These are phyloP conservation scores for Myotis pilosus DNA, from an alignment of 2,797 vertebrate genomes.

Conservation along the genomic window DNA sequence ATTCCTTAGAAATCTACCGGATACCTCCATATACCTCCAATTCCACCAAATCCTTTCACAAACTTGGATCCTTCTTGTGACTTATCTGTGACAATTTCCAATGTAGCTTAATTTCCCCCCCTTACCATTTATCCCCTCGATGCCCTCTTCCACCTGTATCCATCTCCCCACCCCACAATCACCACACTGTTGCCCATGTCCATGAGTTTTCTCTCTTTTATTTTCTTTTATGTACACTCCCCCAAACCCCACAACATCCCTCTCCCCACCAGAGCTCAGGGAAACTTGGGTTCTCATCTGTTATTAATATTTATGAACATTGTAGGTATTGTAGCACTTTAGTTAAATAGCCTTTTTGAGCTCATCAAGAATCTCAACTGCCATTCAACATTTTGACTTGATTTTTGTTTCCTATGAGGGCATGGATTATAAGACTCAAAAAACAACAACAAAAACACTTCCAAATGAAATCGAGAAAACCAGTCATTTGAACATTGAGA, in stretches of 20 bases:
- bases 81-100: background rate
- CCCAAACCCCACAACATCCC: background rate
- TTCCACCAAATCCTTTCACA: background rate
- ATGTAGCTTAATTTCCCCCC: background rate
- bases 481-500: background rate
- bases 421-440: background rate
- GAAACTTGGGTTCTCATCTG: background rate
- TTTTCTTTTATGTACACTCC: background rate
- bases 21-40: background rate
- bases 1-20: background rate
- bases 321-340: background rate
- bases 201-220: background rate
- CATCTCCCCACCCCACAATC: background rate
- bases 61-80: background rate
- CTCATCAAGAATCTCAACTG: background rate
- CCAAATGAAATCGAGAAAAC: background rate
- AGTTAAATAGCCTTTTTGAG: background rate
- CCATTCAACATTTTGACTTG: background rate
- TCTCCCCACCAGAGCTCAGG: background rate
- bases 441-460: background rate
- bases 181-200: background rate
- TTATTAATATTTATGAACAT: background rate
- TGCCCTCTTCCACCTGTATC: background rate
- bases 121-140: background rate
- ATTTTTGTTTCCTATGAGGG: background rate